phyloP scores from a whole-genome alignment of 2,888 invertebrate species.

The Macaria liturata region DNA sequence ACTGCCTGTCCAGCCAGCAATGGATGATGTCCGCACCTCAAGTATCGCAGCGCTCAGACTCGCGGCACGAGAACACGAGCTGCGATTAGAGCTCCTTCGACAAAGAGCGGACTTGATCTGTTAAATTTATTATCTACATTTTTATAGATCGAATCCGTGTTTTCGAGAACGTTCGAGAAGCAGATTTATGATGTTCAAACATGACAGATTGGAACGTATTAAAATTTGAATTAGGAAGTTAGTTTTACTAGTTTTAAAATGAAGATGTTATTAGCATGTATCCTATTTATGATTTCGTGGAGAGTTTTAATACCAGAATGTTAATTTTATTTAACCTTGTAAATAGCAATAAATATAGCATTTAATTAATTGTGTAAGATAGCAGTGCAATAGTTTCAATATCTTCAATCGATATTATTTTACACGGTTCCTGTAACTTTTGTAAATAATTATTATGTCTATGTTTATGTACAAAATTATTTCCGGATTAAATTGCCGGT shows the following conservation, averaged over 20 bases:
- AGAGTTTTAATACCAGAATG: slow-evolving; percentile 10
- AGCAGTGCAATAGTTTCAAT: background rate
- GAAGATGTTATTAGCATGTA: slow-evolving; percentile 19
- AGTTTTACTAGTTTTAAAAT: slow-evolving; percentile 11
- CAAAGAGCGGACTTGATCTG: slow-evolving; percentile 85
- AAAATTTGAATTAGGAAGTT: slow-evolving; percentile 13
- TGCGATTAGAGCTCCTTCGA: slow-evolving; percentile 90
- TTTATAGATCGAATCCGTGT: slow-evolving; percentile 10
- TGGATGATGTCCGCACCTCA: slow-evolving; percentile 89
- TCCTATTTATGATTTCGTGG: slow-evolving; percentile 20
- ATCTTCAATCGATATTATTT: too few species aligned
- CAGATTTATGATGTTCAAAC: slow-evolving; percentile 17
- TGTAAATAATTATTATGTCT: background rate
- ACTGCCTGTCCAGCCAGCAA: slow-evolving; percentile 72
- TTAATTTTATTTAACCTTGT: slow-evolving; percentile 8
- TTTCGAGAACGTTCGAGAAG: slow-evolving; percentile 4
- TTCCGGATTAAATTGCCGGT: too few species aligned
- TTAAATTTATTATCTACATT: slow-evolving; percentile 33
- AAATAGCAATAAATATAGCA: slow-evolving; percentile 1
- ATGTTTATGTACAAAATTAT: background rate
- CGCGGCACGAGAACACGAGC: slow-evolving; percentile 95
- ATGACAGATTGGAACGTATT: slow-evolving; percentile 17
- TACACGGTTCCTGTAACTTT: background rate
- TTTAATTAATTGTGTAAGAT: background rate
- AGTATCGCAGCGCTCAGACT: slow-evolving; percentile 94